Conservation (phyloP, 2,888 invertebrate genomes). For the Chrysotoxum bicinctum region DNA sequence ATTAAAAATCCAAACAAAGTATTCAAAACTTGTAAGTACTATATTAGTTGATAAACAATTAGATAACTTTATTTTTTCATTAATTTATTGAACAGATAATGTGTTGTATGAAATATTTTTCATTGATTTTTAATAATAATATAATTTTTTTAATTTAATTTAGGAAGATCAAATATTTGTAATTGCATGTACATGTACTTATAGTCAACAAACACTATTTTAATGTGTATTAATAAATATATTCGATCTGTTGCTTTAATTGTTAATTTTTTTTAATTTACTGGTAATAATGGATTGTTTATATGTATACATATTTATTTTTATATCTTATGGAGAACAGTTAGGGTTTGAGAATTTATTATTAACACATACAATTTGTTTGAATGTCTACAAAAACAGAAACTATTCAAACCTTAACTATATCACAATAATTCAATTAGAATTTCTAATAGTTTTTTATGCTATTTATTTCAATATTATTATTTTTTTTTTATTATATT, state of each 20-base stretch:
- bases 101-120: conserved; percentile 40
- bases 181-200: conserved; percentile 50
- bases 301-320: conserved; percentile 20
- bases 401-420: conserved; percentile 63
- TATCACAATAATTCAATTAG: conserved; percentile 69
- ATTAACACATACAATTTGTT: conserved; percentile 30
- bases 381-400: conserved; percentile 24
- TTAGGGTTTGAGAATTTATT: conserved; percentile 22
- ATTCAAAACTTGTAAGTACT: too few species aligned
- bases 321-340: conserved; percentile 25
- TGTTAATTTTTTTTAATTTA: background rate
- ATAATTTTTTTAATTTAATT: background rate
- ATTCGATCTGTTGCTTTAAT: conserved; percentile 32
- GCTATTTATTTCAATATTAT: background rate
- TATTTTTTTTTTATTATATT: background rate
- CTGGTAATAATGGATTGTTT: background rate
- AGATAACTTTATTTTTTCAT: conserved; percentile 48
- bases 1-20: too few species aligned
- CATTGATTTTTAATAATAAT: conserved; percentile 6
- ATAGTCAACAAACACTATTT: conserved; percentile 61
- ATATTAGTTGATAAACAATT: conserved; percentile 51
- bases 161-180: conserved; percentile 66
- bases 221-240: conserved; percentile 54
- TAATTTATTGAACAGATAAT: conserved; percentile 44
- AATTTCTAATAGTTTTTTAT: conserved; percentile 40